These are phyloP conservation scores for Parochlus steinenii DNA, from an alignment of 2,888 invertebrate genomes.

Conservation along the genomic window DNA sequence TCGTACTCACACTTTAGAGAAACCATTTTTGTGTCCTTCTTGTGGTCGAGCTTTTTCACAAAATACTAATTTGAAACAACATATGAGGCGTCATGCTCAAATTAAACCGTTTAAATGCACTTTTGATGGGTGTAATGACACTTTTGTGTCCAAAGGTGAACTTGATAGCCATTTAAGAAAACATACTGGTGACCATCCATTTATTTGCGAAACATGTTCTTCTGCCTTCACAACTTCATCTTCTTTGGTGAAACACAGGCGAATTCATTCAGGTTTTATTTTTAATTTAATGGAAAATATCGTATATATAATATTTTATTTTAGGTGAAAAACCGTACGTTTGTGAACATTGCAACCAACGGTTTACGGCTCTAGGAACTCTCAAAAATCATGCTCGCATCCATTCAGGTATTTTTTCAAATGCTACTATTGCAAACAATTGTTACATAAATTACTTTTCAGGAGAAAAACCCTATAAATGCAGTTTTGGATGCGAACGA, in stretches of 20 bases:
- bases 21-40: conserved; percentile 37
- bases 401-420: conserved; percentile 32
- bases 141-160: conserved; percentile 33
- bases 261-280: conserved; percentile 44
- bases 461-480: conserved; percentile 31
- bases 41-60: conserved; percentile 43
- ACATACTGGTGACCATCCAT: conserved; percentile 43
- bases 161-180: conserved; percentile 37
- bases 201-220: conserved; percentile 37
- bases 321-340: conserved; percentile 35
- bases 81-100: conserved; percentile 38
- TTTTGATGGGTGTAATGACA: conserved; percentile 27
- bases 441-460: background rate
- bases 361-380: conserved; percentile 38
- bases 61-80: conserved; percentile 41
- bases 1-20: conserved; percentile 39
- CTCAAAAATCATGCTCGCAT: conserved; percentile 39
- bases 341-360: conserved; percentile 40
- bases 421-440: background rate
- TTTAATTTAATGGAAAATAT: too few relatives aligned
- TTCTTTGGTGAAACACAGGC: conserved; percentile 38
- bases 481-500: conserved; percentile 37
- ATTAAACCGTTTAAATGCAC: conserved; percentile 29
- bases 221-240: conserved; percentile 41
- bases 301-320: too few relatives aligned